These are phyloP conservation scores for roundworm (Caenorhabditis elegans) DNA, from an alignment of 1,140 invertebrate genomes.

Conservation along the genomic window DNA sequence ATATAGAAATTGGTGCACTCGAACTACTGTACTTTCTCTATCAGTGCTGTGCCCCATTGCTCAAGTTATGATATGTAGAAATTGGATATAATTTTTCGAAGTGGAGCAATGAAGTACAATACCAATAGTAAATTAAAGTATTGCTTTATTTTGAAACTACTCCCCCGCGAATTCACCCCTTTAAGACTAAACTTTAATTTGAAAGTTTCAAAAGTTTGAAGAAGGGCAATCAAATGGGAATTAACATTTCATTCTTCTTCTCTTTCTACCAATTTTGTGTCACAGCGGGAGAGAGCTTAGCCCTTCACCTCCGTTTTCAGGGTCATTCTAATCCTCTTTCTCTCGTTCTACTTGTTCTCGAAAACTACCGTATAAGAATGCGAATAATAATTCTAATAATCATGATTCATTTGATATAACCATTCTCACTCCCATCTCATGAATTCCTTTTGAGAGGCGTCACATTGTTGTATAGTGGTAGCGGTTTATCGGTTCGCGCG, in stretches of 20 bases:
- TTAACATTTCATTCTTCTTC: not conserved
- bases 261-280: not conserved
- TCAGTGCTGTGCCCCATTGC: too few relatives aligned
- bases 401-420: not conserved
- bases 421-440: too few relatives aligned
- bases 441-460: not conserved
- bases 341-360: not conserved
- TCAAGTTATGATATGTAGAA: too few relatives aligned
- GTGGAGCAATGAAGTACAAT: too few relatives aligned
- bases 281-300: not conserved
- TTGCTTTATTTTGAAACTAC: too few relatives aligned
- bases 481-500: not conserved
- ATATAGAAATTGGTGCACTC: too few relatives aligned
- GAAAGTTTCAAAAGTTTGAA: not conserved
- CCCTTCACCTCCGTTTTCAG: not conserved
- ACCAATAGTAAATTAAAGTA: too few relatives aligned
- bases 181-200: too few relatives aligned
- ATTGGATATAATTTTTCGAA: too few relatives aligned
- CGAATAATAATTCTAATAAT: too few relatives aligned
- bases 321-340: not conserved
- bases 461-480: not conserved
- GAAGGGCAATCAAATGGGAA: not conserved
- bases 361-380: slow-evolving; percentile 12
- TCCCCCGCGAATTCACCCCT: too few relatives aligned
- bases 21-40: too few relatives aligned